Evolutionary conservation across 2,888 invertebrate species (phyloP).

Genomic region (Timema cristinae): DNA sequence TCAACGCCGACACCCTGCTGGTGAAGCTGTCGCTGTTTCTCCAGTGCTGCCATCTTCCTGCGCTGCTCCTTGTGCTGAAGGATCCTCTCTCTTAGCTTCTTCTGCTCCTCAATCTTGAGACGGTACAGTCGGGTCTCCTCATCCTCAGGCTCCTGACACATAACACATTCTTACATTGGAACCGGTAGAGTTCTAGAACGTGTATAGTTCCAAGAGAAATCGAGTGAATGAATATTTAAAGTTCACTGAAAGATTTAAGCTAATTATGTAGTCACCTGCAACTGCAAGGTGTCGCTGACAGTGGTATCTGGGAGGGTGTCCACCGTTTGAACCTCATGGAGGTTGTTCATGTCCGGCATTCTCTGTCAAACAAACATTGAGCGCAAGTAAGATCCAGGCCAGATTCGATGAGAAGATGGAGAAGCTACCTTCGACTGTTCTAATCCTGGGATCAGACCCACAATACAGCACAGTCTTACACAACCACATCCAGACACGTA

Average conservation of each 20-base stretch:
- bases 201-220: no score
- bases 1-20: neutral
- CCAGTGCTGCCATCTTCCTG: slow-evolving; percentile 44
- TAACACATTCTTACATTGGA: no score
- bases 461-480: no score
- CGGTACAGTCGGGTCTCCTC: slow-evolving; percentile 47
- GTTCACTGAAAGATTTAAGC: no score
- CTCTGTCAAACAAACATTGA: slow-evolving; percentile 19
- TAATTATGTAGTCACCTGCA: neutral
- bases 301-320: slow-evolving; percentile 32
- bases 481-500: no score
- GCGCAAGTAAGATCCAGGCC: neutral
- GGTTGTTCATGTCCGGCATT: slow-evolving; percentile 36
- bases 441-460: no score
- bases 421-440: neutral
- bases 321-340: slow-evolving; percentile 40
- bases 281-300: neutral
- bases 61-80: slow-evolving; percentile 47
- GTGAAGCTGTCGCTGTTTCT: slow-evolving; percentile 36
- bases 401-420: neutral
- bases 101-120: slow-evolving; percentile 49
- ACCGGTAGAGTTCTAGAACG: no score
- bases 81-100: slow-evolving; percentile 46
- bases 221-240: no score
- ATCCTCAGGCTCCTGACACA: slow-evolving; percentile 38